Evolutionary conservation across 2,888 invertebrate genomes (phyloP).

Genomic region (Orchesella flavescens): DNA sequence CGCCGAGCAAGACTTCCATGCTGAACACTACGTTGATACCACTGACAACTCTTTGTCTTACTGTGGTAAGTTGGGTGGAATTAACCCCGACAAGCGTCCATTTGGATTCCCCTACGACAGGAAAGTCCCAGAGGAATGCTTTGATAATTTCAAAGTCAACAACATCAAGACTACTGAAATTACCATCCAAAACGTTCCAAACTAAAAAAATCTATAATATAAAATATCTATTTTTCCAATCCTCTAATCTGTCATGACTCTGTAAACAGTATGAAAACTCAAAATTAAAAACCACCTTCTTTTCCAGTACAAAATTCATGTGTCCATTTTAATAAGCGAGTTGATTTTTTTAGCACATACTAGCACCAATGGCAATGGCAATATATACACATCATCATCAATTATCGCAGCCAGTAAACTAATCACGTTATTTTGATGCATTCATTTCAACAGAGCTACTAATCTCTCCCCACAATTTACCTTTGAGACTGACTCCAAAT

Average conservation of each 20-base stretch:
- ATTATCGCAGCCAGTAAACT: too few relatives aligned
- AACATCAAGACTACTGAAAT: constrained; percentile 71
- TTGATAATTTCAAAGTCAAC: constrained; percentile 73
- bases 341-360: neutral
- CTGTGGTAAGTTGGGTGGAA: constrained; percentile 76
- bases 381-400: too few relatives aligned
- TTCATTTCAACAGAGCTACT: too few relatives aligned
- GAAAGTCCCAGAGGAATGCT: constrained; percentile 76
- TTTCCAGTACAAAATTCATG: constrained; percentile 4
- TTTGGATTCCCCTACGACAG: constrained; percentile 86
- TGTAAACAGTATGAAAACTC: constrained; percentile 34
- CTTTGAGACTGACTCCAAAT: too few relatives aligned
- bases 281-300: constrained; percentile 28
- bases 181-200: constrained; percentile 69
- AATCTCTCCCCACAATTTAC: too few relatives aligned
- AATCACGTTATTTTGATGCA: too few relatives aligned
- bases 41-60: constrained; percentile 77
- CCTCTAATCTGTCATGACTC: neutral
- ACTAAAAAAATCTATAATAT: constrained; percentile 24
- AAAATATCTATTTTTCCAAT: neutral
- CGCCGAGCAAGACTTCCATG: constrained; percentile 76
- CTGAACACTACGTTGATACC: constrained; percentile 76
- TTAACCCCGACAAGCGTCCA: constrained; percentile 79
- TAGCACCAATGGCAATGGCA: neutral
- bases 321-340: neutral